Conservation (phyloP, 2,113 vertebrate genomes). For the Oryzias melastigma region DNA sequence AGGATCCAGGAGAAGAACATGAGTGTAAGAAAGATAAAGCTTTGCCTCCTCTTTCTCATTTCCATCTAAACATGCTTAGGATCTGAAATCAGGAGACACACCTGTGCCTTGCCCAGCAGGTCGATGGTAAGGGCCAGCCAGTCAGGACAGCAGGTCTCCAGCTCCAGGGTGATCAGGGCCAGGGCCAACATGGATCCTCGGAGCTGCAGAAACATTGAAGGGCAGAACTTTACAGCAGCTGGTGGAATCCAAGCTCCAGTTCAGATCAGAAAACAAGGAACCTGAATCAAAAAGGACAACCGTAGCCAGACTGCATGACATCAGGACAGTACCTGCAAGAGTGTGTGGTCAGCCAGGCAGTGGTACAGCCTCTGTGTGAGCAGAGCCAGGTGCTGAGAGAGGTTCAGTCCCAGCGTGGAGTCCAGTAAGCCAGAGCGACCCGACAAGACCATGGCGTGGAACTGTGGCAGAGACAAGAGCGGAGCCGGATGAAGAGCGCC, state of each 20-base stretch:
- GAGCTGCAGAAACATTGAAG: constrained; percentile 73
- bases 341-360: constrained; percentile 87
- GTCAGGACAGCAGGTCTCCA: constrained; percentile 94
- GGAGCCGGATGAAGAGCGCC: too few relatives aligned
- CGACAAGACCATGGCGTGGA: constrained; percentile 88
- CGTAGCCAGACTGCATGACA: too few relatives aligned
- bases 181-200: constrained; percentile 93
- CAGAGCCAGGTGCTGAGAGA: constrained; percentile 85
- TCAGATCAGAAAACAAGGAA: too few relatives aligned
- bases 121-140: constrained; percentile 94
- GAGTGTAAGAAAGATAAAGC: too few relatives aligned
- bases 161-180: constrained; percentile 91
- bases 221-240: too few relatives aligned
- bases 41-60: neutral
- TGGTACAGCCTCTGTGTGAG: constrained; percentile 87
- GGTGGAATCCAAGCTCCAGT: too few relatives aligned
- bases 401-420: constrained; percentile 76
- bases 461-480: constrained; percentile 70
- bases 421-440: constrained; percentile 82
- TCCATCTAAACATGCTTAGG: neutral
- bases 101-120: constrained; percentile 92
- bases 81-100: neutral
- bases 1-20: too few relatives aligned
- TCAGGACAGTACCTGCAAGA: constrained; percentile 60
- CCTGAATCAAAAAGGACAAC: too few relatives aligned